Evolutionary conservation across 2,113 vertebrate genomes (phyloP).

Genomic region (Crotalus viridis): DNA sequence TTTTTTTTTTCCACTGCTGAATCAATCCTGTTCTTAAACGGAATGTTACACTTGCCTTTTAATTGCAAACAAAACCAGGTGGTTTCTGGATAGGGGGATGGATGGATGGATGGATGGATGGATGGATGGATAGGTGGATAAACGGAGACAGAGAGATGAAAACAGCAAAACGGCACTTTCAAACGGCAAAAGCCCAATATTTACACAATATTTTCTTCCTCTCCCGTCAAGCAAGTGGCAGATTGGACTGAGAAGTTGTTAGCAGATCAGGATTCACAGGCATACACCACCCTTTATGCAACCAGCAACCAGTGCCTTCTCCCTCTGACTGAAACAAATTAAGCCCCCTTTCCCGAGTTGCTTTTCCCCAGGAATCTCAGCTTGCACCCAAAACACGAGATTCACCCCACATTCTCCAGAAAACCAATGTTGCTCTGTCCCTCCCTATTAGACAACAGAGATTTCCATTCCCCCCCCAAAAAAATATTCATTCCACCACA

Average conservation of each 20-base stretch:
- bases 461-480: no score
- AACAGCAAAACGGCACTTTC: background rate
- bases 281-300: no score
- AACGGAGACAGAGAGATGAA: background rate
- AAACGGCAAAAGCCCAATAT: background rate
- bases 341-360: background rate
- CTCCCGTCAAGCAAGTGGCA: background rate
- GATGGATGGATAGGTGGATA: no score
- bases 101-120: background rate
- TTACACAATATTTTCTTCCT: background rate
- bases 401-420: accelerated
- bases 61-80: accelerated
- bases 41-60: accelerated
- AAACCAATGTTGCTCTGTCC: background rate
- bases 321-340: background rate
- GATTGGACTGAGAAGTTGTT: background rate
- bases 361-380: background rate
- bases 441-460: accelerated
- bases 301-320: background rate
- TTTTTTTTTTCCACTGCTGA: background rate
- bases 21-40: accelerated
- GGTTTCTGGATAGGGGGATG: background rate
- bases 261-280: background rate
- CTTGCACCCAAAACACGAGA: accelerated
- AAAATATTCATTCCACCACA: accelerated